phyloP scores from a whole-genome alignment of 1,140 invertebrate genomes.

The Caenorhabditis briggsae region DNA sequence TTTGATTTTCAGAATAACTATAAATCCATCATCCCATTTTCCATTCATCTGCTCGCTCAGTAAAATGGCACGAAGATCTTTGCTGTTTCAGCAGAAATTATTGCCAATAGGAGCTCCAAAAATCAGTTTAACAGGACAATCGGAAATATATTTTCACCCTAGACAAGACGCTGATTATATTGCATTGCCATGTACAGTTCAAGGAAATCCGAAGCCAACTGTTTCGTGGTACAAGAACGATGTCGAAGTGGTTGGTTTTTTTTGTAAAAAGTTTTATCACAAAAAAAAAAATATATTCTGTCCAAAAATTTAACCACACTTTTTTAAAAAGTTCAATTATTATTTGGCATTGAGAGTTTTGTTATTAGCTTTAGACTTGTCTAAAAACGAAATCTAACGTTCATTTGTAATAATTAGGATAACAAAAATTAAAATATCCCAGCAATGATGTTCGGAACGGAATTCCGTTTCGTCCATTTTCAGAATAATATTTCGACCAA shows the following conservation, averaged over 20 bases:
- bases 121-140: constrained; percentile 19
- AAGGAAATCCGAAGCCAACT: constrained; percentile 48
- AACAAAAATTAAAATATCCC: no score
- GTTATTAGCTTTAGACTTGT: no score
- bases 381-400: no score
- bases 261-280: no score
- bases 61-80: constrained; percentile 29
- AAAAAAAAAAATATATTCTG: no score
- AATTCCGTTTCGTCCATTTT: no score
- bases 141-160: constrained; percentile 56
- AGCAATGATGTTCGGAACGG: no score
- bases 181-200: constrained; percentile 56
- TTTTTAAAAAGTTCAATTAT: no score
- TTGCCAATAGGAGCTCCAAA: constrained; percentile 26
- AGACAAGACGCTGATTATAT: constrained; percentile 58
- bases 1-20: constrained; percentile 20
- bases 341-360: no score
- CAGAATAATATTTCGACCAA: no score
- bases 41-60: constrained; percentile 56
- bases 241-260: constrained; percentile 58
- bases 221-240: constrained; percentile 63
- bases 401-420: background rate
- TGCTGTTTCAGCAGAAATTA: constrained; percentile 47
- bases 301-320: no score
- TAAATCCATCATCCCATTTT: constrained; percentile 40